A percentile compares a stretch with the other conserved stretches of the same genome.
These are phyloP conservation scores for Pharmacophagus antenor DNA, from an alignment of 2,888 invertebrate genomes.

Conservation along the genomic window DNA sequence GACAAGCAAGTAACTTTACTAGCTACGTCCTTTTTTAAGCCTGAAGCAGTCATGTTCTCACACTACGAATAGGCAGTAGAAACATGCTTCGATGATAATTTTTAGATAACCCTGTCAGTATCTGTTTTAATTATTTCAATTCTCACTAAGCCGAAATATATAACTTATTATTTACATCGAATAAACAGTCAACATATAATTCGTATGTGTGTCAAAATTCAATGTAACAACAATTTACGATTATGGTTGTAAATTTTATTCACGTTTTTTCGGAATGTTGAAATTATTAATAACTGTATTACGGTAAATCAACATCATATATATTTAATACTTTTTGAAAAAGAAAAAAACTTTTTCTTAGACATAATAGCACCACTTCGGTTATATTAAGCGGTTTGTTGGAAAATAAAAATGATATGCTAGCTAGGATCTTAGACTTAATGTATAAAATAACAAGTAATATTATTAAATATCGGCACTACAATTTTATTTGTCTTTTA, in stretches of 20 bases:
- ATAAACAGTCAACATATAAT: slow-evolving; percentile 9
- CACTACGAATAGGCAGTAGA: too few relatives aligned
- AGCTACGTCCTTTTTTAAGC: too few relatives aligned
- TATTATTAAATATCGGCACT: too few relatives aligned
- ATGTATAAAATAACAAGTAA: too few relatives aligned
- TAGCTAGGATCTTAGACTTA: too few relatives aligned
- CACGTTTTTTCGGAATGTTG: background rate
- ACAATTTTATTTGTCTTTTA: too few relatives aligned
- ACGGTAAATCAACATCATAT: slow-evolving; percentile 9
- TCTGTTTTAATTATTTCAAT: background rate
- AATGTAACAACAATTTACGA: slow-evolving; percentile 17
- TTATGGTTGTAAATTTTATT: slow-evolving; percentile 13
- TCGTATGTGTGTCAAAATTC: slow-evolving; percentile 2
- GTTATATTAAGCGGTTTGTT: too few relatives aligned
- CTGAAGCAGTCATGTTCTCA: background rate
- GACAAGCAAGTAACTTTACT: too few relatives aligned
- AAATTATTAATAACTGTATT: slow-evolving; percentile 13
- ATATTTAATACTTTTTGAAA: slow-evolving; percentile 1
- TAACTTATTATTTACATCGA: background rate
- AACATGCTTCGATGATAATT: too few relatives aligned
- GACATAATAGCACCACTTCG: too few relatives aligned
- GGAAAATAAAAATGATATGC: too few relatives aligned
- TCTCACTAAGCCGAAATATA: background rate
- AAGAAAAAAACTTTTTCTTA: too few relatives aligned
- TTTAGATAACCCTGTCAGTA: background rate